These are phyloP conservation scores for Cynodonichthys magdalenae DNA, from an alignment of 2,797 vertebrate species.

Conservation along the genomic window DNA sequence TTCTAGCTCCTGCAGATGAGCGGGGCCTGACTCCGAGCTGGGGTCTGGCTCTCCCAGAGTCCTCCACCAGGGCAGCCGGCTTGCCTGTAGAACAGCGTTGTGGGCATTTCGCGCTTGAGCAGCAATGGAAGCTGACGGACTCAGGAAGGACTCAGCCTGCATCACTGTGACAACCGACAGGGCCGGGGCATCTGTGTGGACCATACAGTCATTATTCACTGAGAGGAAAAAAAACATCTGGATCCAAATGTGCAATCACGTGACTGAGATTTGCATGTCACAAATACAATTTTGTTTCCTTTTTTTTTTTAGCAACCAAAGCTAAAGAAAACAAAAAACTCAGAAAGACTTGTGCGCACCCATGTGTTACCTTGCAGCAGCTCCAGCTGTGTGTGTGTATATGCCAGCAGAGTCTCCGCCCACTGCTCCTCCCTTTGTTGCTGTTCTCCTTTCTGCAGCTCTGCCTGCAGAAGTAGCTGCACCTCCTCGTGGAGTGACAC, in stretches of 20 bases:
- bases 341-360: background rate
- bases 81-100: slow-evolving; percentile 81
- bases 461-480: slow-evolving; percentile 84
- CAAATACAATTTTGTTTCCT: no score
- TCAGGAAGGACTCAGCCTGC: slow-evolving; percentile 81
- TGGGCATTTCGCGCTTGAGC: slow-evolving; percentile 86
- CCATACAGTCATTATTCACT: background rate
- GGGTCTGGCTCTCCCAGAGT: slow-evolving; percentile 73
- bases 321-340: background rate
- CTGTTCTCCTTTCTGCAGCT: slow-evolving; percentile 78
- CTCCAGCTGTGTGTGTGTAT: slow-evolving; percentile 87
- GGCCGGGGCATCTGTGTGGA: slow-evolving; percentile 83
- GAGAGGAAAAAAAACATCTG: background rate
- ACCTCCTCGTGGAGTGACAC: slow-evolving; percentile 84
- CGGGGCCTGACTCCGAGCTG: slow-evolving; percentile 12
- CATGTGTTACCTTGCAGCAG: slow-evolving; percentile 49
- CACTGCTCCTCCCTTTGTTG: slow-evolving; percentile 78
- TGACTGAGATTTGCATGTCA: no score
- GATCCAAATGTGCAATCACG: background rate
- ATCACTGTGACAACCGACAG: slow-evolving; percentile 76
- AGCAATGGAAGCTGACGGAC: slow-evolving; percentile 84
- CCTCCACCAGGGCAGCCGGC: slow-evolving; percentile 90
- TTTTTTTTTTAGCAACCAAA: no score
- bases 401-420: slow-evolving; percentile 85
- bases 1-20: slow-evolving; percentile 75